These are phyloP conservation scores for Coracopsis vasa DNA, from an alignment of 2,113 vertebrate species.

Conservation along the genomic window DNA sequence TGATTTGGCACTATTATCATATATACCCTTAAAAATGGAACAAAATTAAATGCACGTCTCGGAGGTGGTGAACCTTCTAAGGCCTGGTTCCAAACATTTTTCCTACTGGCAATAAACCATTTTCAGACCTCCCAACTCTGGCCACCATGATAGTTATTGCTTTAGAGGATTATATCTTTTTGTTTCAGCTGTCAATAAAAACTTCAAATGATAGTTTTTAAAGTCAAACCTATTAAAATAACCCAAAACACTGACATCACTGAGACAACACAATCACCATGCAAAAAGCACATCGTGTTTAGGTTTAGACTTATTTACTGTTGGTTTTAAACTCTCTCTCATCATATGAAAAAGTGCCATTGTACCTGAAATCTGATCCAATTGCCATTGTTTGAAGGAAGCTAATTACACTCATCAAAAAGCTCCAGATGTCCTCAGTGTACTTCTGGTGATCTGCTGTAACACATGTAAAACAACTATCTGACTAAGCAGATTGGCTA, in stretches of 20 bases:
- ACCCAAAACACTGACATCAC: not conserved
- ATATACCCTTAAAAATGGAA: slow-evolving; percentile 48
- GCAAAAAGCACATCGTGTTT: not conserved
- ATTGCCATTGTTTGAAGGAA: not conserved
- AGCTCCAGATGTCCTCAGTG: not conserved
- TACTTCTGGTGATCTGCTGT: not conserved
- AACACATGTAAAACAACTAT: not conserved
- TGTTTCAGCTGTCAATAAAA: slow-evolving; percentile 70
- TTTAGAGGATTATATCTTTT: slow-evolving; percentile 43
- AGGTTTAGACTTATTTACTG: not conserved
- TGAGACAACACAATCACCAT: not conserved
- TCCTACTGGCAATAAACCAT: slow-evolving; percentile 59
- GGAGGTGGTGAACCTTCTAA: slow-evolving; percentile 61
- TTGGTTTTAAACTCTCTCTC: not conserved
- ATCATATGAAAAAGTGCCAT: not conserved
- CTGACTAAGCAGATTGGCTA: not conserved
- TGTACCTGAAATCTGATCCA: not conserved
- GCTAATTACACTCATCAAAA: not conserved
- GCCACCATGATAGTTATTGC: slow-evolving; percentile 68
- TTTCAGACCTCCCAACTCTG: slow-evolving; percentile 70
- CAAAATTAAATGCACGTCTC: not conserved
- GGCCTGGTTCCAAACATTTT: slow-evolving; percentile 56
- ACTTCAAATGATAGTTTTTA: slow-evolving; percentile 42
- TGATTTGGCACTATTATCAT: slow-evolving; percentile 51
- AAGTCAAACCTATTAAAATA: not conserved